phyloP scores from a whole-genome alignment of 2,113 vertebrate genomes.

The Isurus oxyrinchus region DNA sequence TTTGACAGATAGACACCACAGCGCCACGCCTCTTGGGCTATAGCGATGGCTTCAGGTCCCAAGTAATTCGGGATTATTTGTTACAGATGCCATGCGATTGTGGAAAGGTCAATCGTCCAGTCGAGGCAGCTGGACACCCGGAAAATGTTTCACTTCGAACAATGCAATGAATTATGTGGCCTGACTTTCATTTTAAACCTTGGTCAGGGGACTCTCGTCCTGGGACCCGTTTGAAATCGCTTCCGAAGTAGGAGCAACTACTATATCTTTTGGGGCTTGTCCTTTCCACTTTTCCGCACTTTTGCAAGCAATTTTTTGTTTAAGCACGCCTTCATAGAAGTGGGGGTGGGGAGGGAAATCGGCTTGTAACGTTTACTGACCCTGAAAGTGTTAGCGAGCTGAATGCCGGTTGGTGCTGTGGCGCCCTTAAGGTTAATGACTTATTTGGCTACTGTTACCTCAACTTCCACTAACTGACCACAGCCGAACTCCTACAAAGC shows the following conservation, averaged over 20 bases:
- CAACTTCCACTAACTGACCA: not conserved
- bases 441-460: not conserved
- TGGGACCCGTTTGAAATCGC: not conserved
- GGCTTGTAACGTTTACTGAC: not conserved
- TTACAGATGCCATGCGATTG: not conserved
- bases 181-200: not conserved
- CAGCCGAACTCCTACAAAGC: too few species aligned
- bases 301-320: not conserved
- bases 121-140: not conserved
- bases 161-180: not conserved
- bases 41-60: not conserved
- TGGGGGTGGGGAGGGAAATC: not conserved
- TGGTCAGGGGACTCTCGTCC: not conserved
- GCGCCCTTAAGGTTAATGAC: not conserved
- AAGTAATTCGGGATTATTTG: not conserved
- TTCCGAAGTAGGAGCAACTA: not conserved
- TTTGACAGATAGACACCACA: slow-evolving; percentile 13
- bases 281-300: not conserved
- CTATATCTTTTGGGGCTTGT: not conserved
- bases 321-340: not conserved
- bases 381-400: not conserved
- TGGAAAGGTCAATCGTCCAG: not conserved
- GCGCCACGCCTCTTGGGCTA: not conserved
- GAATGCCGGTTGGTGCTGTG: not conserved
- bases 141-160: not conserved